Evolutionary conservation across 2,888 invertebrate species (phyloP).

Genomic region (Raillietiella orientalis): DNA sequence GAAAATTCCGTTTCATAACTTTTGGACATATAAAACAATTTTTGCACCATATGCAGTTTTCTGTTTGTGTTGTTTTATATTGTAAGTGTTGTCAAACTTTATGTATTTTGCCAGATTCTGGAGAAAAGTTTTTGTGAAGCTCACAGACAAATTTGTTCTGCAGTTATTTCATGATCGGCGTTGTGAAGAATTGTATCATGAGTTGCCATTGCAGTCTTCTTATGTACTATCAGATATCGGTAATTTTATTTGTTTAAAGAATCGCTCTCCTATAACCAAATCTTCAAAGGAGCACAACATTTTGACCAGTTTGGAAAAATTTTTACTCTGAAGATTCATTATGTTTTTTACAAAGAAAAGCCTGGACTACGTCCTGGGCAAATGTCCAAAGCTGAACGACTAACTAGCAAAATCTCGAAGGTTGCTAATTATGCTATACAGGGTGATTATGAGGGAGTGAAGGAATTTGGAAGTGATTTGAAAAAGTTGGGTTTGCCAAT

Average conservation of each 20-base stretch:
- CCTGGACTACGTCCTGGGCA: slow-evolving; percentile 85
- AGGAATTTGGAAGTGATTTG: slow-evolving; percentile 68
- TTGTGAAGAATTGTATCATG: slow-evolving; percentile 78
- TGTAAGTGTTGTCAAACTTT: slow-evolving; percentile 9
- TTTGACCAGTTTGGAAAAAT: slow-evolving; percentile 98
- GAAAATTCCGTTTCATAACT: too few species aligned
- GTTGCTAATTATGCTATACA: slow-evolving; percentile 79
- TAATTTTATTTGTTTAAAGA: too few species aligned
- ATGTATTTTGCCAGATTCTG: slow-evolving; percentile 31
- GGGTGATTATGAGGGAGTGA: slow-evolving; percentile 70
- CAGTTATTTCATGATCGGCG: slow-evolving; percentile 48
- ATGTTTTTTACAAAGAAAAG: slow-evolving; percentile 88
- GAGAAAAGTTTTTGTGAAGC: slow-evolving; percentile 74
- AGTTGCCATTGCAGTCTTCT: slow-evolving; percentile 68
- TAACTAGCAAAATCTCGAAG: slow-evolving; percentile 64
- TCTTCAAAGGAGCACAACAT: slow-evolving; percentile 51
- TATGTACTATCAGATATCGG: slow-evolving; percentile 72
- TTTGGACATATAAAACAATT: not conserved
- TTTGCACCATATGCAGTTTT: slow-evolving; percentile 3
- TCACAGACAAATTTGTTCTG: slow-evolving; percentile 50
- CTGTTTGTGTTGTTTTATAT: slow-evolving; percentile 1
- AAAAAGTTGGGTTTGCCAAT: slow-evolving; percentile 78
- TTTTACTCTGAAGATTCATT: slow-evolving; percentile 86
- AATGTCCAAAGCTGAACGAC: slow-evolving; percentile 29
- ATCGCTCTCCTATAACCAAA: too few species aligned